Conservation (phyloP, 2,888 invertebrate species). For the Rhagium mordax region DNA sequence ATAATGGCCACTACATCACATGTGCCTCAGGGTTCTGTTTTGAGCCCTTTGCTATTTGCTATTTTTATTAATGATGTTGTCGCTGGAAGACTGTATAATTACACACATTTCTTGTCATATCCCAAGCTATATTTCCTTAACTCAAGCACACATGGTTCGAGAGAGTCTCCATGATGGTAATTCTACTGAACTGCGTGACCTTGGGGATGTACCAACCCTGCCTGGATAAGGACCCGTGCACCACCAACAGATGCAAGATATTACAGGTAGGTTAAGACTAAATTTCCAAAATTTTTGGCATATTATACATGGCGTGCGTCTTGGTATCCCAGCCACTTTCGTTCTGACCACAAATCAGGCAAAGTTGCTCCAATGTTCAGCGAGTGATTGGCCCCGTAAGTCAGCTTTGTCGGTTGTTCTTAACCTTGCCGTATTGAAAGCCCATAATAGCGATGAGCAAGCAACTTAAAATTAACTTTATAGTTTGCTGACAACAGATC, state of each 20-base stretch:
- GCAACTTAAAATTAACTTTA: constrained; percentile 1
- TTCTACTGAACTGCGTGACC: constrained; percentile 97
- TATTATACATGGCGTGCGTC: too few relatives aligned
- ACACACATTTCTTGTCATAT: neutral
- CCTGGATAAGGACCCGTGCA: constrained; percentile 89
- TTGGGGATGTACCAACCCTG: constrained; percentile 99
- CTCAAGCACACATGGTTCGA: constrained; percentile 91
- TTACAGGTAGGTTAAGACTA: constrained; percentile 80
- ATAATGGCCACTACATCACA: too few relatives aligned
- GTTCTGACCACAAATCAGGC: too few relatives aligned
- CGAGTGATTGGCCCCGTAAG: too few relatives aligned
- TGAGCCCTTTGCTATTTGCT: too few relatives aligned
- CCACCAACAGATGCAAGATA: constrained; percentile 90
- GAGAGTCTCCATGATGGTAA: constrained; percentile 97
- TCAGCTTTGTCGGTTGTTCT: too few relatives aligned
- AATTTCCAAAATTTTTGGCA: neutral
- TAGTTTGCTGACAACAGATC: constrained; percentile 17
- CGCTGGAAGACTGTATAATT: too few relatives aligned
- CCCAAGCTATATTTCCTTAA: constrained; percentile 73
- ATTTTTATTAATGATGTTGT: too few relatives aligned
- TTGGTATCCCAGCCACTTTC: too few relatives aligned
- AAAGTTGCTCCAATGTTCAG: too few relatives aligned
- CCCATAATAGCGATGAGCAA: neutral
- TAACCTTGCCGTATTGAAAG: neutral
- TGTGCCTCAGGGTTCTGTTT: too few relatives aligned